Percentiles rank a stretch among this genome's conserved stretches.
These are phyloP conservation scores for Podarcis cretensis DNA, from an alignment of 2,113 vertebrate species.

Conservation along the genomic window DNA sequence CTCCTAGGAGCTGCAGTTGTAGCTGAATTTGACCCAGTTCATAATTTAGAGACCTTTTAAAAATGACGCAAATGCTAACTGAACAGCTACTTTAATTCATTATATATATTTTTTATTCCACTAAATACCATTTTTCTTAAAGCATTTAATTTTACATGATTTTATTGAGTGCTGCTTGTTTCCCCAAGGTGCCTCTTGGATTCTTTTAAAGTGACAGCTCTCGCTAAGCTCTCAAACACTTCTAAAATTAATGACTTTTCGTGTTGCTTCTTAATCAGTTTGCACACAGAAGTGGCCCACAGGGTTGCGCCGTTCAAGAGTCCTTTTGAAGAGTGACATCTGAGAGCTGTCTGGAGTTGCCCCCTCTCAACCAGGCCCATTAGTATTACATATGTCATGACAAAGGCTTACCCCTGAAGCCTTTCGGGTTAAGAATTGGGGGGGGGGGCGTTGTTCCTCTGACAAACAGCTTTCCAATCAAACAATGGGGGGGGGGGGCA, in stretches of 20 bases:
- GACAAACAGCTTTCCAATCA: slow-evolving; percentile 14
- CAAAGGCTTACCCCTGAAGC: not conserved
- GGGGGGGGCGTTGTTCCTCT: not conserved
- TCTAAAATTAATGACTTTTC: slow-evolving; percentile 25
- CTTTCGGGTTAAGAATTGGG: not conserved
- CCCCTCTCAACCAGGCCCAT: not conserved
- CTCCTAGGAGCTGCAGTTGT: not conserved
- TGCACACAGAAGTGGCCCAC: not conserved
- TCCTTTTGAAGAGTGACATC: slow-evolving; percentile 6
- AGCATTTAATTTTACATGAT: slow-evolving; percentile 3
- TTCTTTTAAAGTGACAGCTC: slow-evolving; percentile 16
- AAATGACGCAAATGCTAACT: not conserved
- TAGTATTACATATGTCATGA: not conserved
- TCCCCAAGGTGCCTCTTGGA: not conserved
- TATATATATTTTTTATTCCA: not conserved
- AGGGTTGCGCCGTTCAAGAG: not conserved
- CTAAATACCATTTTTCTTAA: slow-evolving; percentile 7
- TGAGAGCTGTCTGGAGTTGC: not conserved
- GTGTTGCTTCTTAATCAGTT: slow-evolving; percentile 12
- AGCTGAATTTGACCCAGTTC: not conserved
- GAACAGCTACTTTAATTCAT: not conserved
- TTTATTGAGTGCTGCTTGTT: not conserved
- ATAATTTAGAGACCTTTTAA: not conserved
- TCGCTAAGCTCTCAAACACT: not conserved
- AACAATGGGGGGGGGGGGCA: rapidly evolving